Evolutionary conservation across 2,797 vertebrate genomes (phyloP).

Genomic region (Oryzias dopingdopingensis): DNA sequence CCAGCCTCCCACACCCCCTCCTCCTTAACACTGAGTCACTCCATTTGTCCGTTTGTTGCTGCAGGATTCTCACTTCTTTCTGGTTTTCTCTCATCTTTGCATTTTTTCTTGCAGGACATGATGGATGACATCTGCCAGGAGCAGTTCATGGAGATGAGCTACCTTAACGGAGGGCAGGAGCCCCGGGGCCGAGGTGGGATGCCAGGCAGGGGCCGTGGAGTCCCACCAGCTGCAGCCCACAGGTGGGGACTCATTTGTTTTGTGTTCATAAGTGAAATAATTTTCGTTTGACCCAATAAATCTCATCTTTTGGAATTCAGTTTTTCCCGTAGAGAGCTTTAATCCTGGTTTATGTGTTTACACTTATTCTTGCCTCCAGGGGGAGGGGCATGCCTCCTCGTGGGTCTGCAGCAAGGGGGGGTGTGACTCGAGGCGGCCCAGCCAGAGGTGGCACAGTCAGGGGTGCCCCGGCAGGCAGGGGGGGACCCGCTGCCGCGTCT

Average conservation of each 20-base stretch:
- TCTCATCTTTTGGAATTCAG: not conserved
- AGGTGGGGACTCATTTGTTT: slow-evolving; percentile 74
- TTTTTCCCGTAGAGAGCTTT: not conserved
- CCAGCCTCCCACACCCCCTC: slow-evolving; percentile 38
- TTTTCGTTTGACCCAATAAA: not conserved
- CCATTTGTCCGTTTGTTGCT: slow-evolving; percentile 10
- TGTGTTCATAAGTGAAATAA: too few relatives aligned
- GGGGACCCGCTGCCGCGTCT: slow-evolving; percentile 82
- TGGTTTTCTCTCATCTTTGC: slow-evolving; percentile 8
- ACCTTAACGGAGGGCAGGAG: slow-evolving; percentile 92
- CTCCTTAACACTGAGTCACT: slow-evolving; percentile 24
- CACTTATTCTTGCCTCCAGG: slow-evolving; percentile 59
- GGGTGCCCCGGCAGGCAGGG: slow-evolving; percentile 83
- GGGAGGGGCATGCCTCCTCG: slow-evolving; percentile 86
- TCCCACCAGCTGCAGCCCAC: slow-evolving; percentile 83
- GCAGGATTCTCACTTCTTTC: not conserved
- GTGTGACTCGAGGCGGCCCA: slow-evolving; percentile 84
- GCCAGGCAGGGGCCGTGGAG: slow-evolving; percentile 87
- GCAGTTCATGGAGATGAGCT: slow-evolving; percentile 96
- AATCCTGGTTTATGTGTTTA: not conserved
- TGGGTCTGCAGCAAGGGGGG: slow-evolving; percentile 74
- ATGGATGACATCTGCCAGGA: slow-evolving; percentile 99
- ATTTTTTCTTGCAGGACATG: slow-evolving; percentile 83
- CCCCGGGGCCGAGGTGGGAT: slow-evolving; percentile 87
- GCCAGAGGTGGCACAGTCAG: slow-evolving; percentile 85